Percentiles rank a stretch among this genome's conserved stretches.
Evolutionary conservation across 2,888 invertebrate genomes (phyloP).

Genomic region (Drosophila incognita): DNA sequence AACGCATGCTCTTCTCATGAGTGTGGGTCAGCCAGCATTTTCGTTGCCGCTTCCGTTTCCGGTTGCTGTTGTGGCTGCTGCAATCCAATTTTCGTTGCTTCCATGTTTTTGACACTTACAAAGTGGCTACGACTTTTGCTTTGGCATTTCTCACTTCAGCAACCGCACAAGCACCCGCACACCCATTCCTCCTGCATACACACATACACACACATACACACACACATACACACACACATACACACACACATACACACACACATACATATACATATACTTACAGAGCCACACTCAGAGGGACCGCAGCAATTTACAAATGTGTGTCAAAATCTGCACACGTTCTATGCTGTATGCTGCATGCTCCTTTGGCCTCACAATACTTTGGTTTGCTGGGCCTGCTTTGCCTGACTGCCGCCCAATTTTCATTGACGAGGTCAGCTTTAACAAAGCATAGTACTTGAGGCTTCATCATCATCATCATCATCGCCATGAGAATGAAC

Average conservation of each 20-base stretch:
- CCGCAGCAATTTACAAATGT: constrained; percentile 70
- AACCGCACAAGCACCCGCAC: constrained; percentile 63
- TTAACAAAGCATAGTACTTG: constrained; percentile 65
- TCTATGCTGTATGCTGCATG: constrained; percentile 26
- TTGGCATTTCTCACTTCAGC: constrained; percentile 78
- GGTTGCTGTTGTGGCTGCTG: constrained; percentile 51
- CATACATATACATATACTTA: constrained; percentile 8
- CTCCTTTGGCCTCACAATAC: constrained; percentile 10
- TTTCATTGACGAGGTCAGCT: constrained; percentile 75
- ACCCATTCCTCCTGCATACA: constrained; percentile 15
- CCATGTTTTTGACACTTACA: constrained; percentile 78
- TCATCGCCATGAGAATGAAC: neutral
- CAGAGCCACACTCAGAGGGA: constrained; percentile 21
- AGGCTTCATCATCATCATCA: constrained; percentile 39
- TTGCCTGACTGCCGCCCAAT: constrained; percentile 46
- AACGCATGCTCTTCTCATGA: constrained; percentile 53
- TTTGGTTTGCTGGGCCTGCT: constrained; percentile 22
- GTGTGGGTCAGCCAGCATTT: constrained; percentile 37
- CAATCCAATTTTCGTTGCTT: constrained; percentile 77
- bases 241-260: constrained; percentile 7
- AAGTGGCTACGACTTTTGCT: constrained; percentile 79
- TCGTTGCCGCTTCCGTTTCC: constrained; percentile 62
- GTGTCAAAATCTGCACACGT: constrained; percentile 71
- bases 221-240: constrained; percentile 1
- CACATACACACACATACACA: constrained; percentile 5